A percentile compares a stretch with the other conserved stretches of the same genome.
These are phyloP conservation scores for Montifringilla adamsi DNA, from an alignment of 2,113 vertebrate species.

Conservation along the genomic window DNA sequence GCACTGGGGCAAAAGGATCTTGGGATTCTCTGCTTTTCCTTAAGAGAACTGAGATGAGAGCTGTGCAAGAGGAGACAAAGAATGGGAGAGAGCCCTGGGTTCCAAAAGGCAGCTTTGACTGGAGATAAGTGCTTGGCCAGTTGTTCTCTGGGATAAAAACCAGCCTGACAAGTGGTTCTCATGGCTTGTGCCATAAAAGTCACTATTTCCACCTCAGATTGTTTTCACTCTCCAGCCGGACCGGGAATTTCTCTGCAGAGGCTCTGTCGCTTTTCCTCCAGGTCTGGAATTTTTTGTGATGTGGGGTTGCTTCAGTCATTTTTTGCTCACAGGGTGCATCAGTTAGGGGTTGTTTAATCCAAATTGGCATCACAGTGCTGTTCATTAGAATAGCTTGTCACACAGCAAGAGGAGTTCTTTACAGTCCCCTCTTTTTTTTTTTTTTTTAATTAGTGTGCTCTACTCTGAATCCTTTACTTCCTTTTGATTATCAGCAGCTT, in stretches of 20 bases:
- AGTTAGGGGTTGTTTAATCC: neutral
- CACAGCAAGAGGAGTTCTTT: neutral
- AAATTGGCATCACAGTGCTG: neutral
- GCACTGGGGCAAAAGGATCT: accelerated
- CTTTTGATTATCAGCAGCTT: constrained; percentile 8
- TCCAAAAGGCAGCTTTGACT: neutral
- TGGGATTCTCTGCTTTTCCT: neutral
- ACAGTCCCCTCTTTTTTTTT: neutral
- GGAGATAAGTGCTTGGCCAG: neutral
- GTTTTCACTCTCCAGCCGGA: neutral
- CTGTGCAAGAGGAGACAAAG: too few relatives aligned
- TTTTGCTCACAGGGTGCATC: neutral
- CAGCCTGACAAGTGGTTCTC: neutral
- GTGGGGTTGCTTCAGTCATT: neutral
- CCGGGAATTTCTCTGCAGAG: neutral
- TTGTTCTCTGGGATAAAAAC: neutral
- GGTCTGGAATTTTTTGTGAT: neutral
- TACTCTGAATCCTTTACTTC: neutral
- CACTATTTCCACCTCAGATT: neutral
- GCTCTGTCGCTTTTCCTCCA: neutral
- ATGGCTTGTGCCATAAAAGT: neutral
- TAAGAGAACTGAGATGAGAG: accelerated
- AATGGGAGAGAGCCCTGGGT: too few relatives aligned
- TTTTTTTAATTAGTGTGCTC: neutral
- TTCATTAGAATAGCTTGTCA: neutral